Percentiles rank a stretch among this genome's conserved stretches.
These are phyloP conservation scores for Cuniculus paca DNA, from an alignment of 2,797 vertebrate genomes.

Conservation along the genomic window DNA sequence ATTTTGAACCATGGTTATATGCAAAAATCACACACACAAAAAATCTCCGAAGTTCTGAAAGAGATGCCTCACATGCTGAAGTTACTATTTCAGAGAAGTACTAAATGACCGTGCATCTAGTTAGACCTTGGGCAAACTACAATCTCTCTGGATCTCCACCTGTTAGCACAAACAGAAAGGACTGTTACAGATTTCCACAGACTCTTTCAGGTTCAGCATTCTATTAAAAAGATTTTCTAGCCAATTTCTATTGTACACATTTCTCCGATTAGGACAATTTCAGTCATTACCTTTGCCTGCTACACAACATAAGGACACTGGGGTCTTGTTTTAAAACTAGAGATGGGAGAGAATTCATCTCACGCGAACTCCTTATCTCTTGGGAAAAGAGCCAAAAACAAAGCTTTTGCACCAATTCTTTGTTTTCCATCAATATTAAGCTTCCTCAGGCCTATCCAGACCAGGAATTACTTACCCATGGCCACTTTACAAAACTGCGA, in stretches of 20 bases:
- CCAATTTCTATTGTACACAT: neutral
- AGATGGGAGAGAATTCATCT: neutral
- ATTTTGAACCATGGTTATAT: neutral
- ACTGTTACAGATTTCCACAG: neutral
- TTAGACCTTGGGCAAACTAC: neutral
- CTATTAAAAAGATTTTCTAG: neutral
- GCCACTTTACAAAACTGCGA: neutral
- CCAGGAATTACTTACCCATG: neutral
- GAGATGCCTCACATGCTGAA: neutral
- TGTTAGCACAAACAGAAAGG: neutral
- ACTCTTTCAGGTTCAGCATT: neutral
- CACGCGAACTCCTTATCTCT: constrained; percentile 10
- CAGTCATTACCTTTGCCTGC: neutral
- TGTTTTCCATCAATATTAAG: neutral
- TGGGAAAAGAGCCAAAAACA: neutral
- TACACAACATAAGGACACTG: neutral
- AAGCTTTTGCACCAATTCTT: neutral
- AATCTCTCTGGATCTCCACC: neutral
- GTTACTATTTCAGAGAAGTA: constrained; percentile 22
- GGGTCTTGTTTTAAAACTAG: constrained; percentile 47
- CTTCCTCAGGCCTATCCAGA: neutral
- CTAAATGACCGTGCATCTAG: neutral
- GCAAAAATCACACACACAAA: constrained; percentile 39
- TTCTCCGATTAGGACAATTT: neutral
- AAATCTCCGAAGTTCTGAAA: neutral